These are phyloP conservation scores for Epirrita christyi DNA, from an alignment of 2,888 invertebrate species.

Conservation along the genomic window DNA sequence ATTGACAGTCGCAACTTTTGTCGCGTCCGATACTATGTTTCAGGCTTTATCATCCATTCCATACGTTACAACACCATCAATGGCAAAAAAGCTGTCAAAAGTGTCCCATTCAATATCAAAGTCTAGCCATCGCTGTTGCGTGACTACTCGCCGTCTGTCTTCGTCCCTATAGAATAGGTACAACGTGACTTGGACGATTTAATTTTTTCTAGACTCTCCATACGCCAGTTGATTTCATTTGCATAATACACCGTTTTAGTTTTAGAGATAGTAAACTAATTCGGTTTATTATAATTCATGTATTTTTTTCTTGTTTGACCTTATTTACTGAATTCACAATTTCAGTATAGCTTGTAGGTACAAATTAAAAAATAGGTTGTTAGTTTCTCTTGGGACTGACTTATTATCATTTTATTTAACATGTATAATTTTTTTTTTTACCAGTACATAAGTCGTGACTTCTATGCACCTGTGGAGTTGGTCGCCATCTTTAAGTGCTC, in stretches of 20 bases:
- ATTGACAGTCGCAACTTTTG: too few relatives aligned
- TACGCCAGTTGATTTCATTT: constrained; percentile 24
- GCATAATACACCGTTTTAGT: constrained; percentile 26
- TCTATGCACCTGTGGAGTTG: too few relatives aligned
- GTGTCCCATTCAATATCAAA: constrained; percentile 7
- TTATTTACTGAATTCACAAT: neutral
- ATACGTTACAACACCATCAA: constrained; percentile 10
- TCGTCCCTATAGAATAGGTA: constrained; percentile 9
- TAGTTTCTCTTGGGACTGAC: too few relatives aligned
- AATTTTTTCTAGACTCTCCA: constrained; percentile 7
- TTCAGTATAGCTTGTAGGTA: too few relatives aligned
- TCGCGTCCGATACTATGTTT: too few relatives aligned
- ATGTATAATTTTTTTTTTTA: too few relatives aligned
- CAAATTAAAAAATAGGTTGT: too few relatives aligned
- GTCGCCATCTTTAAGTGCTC: too few relatives aligned
- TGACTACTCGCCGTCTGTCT: constrained; percentile 7
- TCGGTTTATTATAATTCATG: constrained; percentile 11
- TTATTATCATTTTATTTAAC: too few relatives aligned
- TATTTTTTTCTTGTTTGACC: constrained; percentile 4
- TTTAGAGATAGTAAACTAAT: constrained; percentile 27
- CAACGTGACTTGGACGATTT: constrained; percentile 1
- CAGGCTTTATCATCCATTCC: too few relatives aligned
- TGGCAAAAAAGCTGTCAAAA: constrained; percentile 12
- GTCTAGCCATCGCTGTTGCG: constrained; percentile 20
- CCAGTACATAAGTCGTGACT: too few relatives aligned